Base-by-base conservation (phyloP, 2,888 invertebrate species). In the Phyllotreta striolata region DNA sequence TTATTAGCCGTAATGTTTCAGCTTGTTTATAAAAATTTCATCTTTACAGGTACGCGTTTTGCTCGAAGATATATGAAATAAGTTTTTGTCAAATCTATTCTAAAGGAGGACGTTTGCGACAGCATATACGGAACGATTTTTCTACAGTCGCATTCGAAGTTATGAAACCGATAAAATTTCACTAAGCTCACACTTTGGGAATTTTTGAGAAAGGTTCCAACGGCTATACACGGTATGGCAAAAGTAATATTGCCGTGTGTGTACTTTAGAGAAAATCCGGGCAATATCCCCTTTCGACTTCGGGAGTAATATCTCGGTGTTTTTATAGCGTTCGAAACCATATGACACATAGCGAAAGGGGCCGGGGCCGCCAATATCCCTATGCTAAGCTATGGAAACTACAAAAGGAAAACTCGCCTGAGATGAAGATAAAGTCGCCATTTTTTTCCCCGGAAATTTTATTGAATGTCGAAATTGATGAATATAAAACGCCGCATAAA, bases 201-300 rank as follows among this genome's bases (percentile, higher is more conserved):
- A 64, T 62, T 60, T 24, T 51, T 44, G 49, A 64, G 67, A 66
- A 73, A 64, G 69, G 73, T 76, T 76, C 74, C 74, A 75, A 76
- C 24, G 24, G 24, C 24, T 24, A 24, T 24, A 24, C 77, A 41
- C 43, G 59, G 43, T 24, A 24, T 24, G 72, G 73, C 64, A 72
- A 73, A 75, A 73, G 77, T 76, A 78, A 78, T 78, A 78, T 77
- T 72, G 74, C 68, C 72, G 70, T 77, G 75, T 24, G 24, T 78
- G 77, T 78, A 76, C 76, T 74, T 68, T 74, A 69, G 70, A 71
- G 73, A 69, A 77, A 76, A 79, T 76, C 76, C 74, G 67, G 68
- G 77, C 76, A 77, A 77, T 77, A 78, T 76, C 70, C 73, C 24
- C 24, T 70, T 55, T 14, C 70, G 70, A 61, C 67, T 73, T 38